Percentiles rank a stretch among this genome's conserved stretches.
phyloP scores from a whole-genome alignment of 1,140 invertebrate genomes.

The Lysiphlebus fabarum region DNA sequence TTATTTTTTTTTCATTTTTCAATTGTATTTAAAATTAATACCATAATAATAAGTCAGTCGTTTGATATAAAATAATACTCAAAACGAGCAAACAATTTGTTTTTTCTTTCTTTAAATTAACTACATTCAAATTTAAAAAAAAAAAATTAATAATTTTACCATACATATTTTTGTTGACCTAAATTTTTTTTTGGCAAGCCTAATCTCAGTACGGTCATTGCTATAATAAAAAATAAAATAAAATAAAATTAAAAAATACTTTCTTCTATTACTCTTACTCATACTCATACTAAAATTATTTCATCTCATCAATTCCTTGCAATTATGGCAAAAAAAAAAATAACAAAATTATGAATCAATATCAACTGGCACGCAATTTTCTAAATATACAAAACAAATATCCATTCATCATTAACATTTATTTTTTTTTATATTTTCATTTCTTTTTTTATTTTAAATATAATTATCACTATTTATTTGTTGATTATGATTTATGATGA shows the following conservation, averaged over 20 bases:
- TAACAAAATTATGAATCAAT: neutral
- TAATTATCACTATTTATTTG: constrained; percentile 1
- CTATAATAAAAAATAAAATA: neutral
- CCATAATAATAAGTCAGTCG: constrained; percentile 6
- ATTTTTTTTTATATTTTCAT: constrained; percentile 2
- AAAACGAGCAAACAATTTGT: neutral
- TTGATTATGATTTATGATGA: constrained; percentile 19
- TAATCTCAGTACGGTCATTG: constrained; percentile 3
- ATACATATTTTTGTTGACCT: too few relatives aligned
- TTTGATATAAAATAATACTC: constrained; percentile 13
- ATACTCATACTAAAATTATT: neutral
- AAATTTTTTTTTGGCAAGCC: constrained; percentile 4
- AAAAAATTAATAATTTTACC: neutral
- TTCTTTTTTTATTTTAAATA: constrained; percentile 26
- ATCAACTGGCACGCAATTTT: constrained; percentile 2
- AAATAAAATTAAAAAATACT: neutral
- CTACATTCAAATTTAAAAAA: neutral
- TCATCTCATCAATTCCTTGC: constrained; percentile 2
- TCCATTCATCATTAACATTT: too few relatives aligned
- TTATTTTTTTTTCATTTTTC: too few relatives aligned
- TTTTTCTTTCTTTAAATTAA: too few relatives aligned
- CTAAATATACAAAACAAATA: neutral
- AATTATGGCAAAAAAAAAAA: constrained; percentile 8
- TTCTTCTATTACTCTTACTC: neutral
- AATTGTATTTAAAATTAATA: neutral